These are phyloP conservation scores for Haplochromis vanheusdeni DNA, from an alignment of 2,113 vertebrate species.

Conservation along the genomic window DNA sequence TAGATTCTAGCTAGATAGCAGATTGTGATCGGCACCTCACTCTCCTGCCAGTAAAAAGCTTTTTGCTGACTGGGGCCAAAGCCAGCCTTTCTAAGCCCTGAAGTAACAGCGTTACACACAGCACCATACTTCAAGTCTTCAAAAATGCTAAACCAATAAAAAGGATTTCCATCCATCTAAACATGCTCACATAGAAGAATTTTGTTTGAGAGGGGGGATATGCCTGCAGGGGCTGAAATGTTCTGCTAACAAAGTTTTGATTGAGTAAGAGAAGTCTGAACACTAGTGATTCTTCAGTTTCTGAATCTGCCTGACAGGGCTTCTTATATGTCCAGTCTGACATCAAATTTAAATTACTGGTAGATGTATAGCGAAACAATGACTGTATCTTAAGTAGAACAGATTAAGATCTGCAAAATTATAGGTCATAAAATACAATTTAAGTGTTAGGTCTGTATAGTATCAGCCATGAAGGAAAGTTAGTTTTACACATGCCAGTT, in stretches of 20 bases:
- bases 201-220: not conserved
- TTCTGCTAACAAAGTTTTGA: slow-evolving; percentile 50
- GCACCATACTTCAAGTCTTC: slow-evolving; percentile 51
- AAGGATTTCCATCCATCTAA: slow-evolving; percentile 54
- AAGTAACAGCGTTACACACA: slow-evolving; percentile 65
- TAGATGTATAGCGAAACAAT: not conserved
- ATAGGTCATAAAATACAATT: not conserved
- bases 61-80: slow-evolving; percentile 67
- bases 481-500: not conserved
- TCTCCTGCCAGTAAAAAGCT: slow-evolving; percentile 72
- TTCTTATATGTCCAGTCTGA: slow-evolving; percentile 1
- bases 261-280: slow-evolving; percentile 42
- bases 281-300: slow-evolving; percentile 14
- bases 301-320: slow-evolving; percentile 16
- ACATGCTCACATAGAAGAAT: slow-evolving; percentile 21
- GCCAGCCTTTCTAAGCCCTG: slow-evolving; percentile 73
- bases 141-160: slow-evolving; percentile 67
- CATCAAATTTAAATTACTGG: slow-evolving; percentile 1
- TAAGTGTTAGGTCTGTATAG: not conserved
- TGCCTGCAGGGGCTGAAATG: slow-evolving; percentile 44
- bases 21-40: slow-evolving; percentile 61
- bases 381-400: not conserved
- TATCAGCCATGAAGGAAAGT: not conserved
- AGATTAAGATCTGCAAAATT: slow-evolving; percentile 1
- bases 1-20: slow-evolving; percentile 64